Evolutionary conservation across 2,113 vertebrate genomes (phyloP).

Genomic region (Gallinago jamesoni): DNA sequence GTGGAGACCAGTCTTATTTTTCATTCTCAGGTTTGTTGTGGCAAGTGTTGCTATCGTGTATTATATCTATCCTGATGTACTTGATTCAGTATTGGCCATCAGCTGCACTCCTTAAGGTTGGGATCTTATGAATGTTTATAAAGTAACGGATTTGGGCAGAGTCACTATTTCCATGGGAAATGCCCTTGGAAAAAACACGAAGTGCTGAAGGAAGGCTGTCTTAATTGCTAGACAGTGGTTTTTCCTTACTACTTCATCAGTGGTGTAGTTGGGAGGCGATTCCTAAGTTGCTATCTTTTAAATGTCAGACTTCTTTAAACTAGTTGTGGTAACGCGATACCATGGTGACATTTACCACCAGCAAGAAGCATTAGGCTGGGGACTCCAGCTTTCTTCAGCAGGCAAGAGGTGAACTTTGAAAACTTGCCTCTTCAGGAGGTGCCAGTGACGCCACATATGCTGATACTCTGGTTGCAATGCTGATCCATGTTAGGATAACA

Average conservation of each 20-base stretch:
- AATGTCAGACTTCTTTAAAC: slow-evolving; percentile 49
- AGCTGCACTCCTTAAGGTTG: background rate
- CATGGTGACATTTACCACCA: slow-evolving; percentile 47
- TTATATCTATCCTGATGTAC: background rate
- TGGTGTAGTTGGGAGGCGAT: background rate
- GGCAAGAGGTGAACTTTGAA: slow-evolving; percentile 56
- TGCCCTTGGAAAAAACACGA: background rate
- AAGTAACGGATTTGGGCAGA: background rate
- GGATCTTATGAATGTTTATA: background rate
- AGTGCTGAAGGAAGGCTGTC: background rate
- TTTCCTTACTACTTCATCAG: background rate
- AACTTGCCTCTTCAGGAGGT: background rate
- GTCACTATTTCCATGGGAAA: background rate
- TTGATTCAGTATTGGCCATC: background rate
- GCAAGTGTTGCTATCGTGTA: background rate
- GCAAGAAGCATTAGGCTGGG: slow-evolving; percentile 7
- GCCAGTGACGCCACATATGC: background rate
- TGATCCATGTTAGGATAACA: background rate
- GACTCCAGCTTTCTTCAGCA: background rate
- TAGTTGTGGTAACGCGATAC: background rate
- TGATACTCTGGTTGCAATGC: background rate
- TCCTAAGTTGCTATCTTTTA: slow-evolving; percentile 16
- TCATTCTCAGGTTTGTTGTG: background rate
- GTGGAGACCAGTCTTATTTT: background rate
- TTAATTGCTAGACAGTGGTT: background rate